Conservation (phyloP, 2,888 invertebrate genomes). For the Spodoptera picta region DNA sequence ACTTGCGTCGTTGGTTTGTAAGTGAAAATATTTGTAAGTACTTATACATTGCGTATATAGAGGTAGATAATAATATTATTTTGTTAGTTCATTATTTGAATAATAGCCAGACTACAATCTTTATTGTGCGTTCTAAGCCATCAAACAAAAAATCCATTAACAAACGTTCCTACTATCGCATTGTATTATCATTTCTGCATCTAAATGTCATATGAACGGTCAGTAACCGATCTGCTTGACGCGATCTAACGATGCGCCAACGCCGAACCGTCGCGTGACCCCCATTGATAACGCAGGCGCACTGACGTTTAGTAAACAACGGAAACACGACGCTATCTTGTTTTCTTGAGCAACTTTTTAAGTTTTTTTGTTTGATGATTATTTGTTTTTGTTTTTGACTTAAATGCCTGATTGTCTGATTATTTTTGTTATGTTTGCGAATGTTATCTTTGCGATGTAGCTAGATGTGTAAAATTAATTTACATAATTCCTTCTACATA, state of each 20-base stretch:
- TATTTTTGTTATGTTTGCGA: too few relatives aligned
- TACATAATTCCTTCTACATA: too few relatives aligned
- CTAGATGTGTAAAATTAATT: too few relatives aligned
- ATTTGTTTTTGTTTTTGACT: constrained; percentile 3
- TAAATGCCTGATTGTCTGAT: not conserved
- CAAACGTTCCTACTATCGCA: not conserved
- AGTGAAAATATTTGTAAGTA: too few relatives aligned
- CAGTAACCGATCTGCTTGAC: constrained; percentile 31
- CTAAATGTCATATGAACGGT: constrained; percentile 8
- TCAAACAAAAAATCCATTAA: too few relatives aligned
- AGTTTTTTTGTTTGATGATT: not conserved
- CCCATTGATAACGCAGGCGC: constrained; percentile 9
- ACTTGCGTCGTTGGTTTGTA: too few relatives aligned
- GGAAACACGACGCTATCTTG: constrained; percentile 17
- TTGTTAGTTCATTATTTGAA: too few relatives aligned
- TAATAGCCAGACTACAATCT: too few relatives aligned
- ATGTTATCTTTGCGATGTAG: too few relatives aligned
- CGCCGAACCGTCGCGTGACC: constrained; percentile 28
- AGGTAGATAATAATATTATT: too few relatives aligned
- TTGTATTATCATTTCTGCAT: constrained; percentile 3
- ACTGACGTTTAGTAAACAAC: constrained; percentile 30
- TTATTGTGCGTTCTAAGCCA: too few relatives aligned
- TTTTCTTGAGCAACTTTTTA: constrained; percentile 4
- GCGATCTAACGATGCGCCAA: constrained; percentile 27
- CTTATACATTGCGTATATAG: too few relatives aligned